Base-by-base conservation (phyloP, 1,140 invertebrate species). In the Dysdera silvatica region DNA sequence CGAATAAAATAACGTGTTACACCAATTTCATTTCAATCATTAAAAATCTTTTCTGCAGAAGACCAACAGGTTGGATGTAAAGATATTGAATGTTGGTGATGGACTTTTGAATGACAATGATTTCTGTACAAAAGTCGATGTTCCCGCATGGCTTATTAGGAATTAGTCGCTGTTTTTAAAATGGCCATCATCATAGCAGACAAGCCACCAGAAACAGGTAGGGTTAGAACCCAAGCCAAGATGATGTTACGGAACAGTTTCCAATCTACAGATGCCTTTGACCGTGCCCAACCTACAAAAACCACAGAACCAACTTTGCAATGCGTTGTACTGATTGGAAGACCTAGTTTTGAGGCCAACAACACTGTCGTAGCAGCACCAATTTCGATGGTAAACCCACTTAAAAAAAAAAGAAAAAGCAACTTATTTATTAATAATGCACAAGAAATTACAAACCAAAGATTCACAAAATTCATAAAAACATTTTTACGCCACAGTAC, bases 241-340 rank as follows among this genome's bases (percentile, higher is more conserved):
- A 93, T 87, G 70, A 99, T 98, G 74, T 97, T 96, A 67, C 93
- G 82, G 75, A 88, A 95, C 29, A 95, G 78, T 75, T 83, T 87
- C 94, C 94, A 97, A 72, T 96, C 91, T 18, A 98, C 92, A 32
- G 41, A 52, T 24, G 52, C 45, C 41, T 45, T 35, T 4, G 61
- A 63, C 28, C 82, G 81, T n/a, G 83, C 80, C 75, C 87, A 88
- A 16, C 92, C 93, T 32, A 95, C 91, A 74, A 88, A 91, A 7
- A 97, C 91, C 6, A 97, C 90, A 10, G 91, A 94, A 20, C 94
- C 95, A 4, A 99, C 95, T 81, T 99, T 99, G 76, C 96, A 99
- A 77, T 99, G 96, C 0, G 96, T 99, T 4, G 95, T 98, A 64
- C 89, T 95, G 69, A 99, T 91, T 16, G 96, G 96, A 70, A 99